Conservation (phyloP, 2,113 vertebrate species). For the Apteryx mantelli region DNA sequence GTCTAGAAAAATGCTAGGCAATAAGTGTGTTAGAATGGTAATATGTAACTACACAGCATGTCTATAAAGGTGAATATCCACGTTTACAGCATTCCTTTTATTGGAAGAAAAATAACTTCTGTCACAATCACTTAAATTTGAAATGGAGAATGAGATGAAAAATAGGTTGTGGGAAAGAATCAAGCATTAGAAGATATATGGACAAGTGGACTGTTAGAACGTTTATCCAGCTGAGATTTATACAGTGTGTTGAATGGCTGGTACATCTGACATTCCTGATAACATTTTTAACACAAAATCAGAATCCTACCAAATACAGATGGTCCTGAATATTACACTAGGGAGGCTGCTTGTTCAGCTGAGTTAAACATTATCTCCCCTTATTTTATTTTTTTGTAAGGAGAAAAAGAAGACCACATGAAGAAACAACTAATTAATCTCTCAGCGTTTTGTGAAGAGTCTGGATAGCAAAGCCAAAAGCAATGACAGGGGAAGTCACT, state of each 20-base stretch:
- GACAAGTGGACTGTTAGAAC: background rate
- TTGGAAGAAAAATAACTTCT: rapidly evolving
- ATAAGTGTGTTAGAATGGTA: rapidly evolving
- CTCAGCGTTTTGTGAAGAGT: background rate
- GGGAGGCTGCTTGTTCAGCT: background rate
- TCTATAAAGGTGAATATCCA: rapidly evolving
- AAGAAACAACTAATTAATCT: background rate
- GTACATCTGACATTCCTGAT: too few relatives aligned
- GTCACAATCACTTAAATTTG: rapidly evolving
- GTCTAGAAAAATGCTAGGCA: background rate
- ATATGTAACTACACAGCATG: rapidly evolving
- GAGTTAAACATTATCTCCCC: background rate
- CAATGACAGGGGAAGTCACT: background rate
- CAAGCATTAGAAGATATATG: too few relatives aligned
- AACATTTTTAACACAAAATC: background rate
- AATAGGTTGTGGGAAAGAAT: background rate
- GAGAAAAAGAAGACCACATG: background rate
- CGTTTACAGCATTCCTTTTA: rapidly evolving
- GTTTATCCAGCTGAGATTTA: background rate
- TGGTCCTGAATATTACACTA: background rate
- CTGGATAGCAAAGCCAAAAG: background rate
- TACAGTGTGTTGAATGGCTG: background rate
- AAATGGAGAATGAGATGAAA: background rate
- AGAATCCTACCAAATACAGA: background rate
- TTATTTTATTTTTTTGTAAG: background rate